Conservation (phyloP, 2,888 invertebrate genomes). For the Minunthozetes semirufus region DNA sequence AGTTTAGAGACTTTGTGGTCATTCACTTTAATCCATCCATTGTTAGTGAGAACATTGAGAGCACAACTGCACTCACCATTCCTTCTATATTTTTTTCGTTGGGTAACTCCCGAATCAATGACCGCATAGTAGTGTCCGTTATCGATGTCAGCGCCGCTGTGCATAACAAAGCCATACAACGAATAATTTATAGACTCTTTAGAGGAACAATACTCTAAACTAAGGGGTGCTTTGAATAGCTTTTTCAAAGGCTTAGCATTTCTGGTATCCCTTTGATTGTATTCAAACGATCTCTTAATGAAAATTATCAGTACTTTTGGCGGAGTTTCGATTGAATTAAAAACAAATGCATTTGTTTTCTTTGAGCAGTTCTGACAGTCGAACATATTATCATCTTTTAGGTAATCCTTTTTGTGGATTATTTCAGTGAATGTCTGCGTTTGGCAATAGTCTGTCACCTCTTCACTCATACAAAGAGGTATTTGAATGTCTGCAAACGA, state of each 20-base stretch:
- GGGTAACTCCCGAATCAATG: neutral
- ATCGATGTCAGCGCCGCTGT: neutral
- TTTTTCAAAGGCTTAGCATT: neutral
- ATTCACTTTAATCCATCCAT: slow-evolving; percentile 6
- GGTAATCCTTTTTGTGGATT: neutral
- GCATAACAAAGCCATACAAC: slow-evolving; percentile 1
- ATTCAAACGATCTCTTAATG: neutral
- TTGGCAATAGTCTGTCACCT: neutral
- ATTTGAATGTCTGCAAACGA: slow-evolving; percentile 11
- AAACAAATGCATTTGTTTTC: neutral
- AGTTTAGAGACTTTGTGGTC: neutral
- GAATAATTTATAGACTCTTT: neutral
- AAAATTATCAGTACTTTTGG: slow-evolving; percentile 4
- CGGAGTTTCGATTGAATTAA: neutral
- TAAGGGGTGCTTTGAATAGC: neutral
- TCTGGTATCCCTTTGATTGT: no score
- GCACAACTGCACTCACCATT: neutral
- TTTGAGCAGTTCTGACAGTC: neutral
- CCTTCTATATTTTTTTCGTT: neutral
- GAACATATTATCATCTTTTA: neutral
- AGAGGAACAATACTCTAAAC: neutral
- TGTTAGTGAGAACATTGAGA: neutral
- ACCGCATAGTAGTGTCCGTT: slow-evolving; percentile 16
- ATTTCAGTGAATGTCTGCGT: neutral
- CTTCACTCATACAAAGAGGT: neutral